Percentiles rank a stretch among this genome's conserved stretches.
phyloP scores from a whole-genome alignment of 2,797 vertebrate species.

The Valencia hispanica region DNA sequence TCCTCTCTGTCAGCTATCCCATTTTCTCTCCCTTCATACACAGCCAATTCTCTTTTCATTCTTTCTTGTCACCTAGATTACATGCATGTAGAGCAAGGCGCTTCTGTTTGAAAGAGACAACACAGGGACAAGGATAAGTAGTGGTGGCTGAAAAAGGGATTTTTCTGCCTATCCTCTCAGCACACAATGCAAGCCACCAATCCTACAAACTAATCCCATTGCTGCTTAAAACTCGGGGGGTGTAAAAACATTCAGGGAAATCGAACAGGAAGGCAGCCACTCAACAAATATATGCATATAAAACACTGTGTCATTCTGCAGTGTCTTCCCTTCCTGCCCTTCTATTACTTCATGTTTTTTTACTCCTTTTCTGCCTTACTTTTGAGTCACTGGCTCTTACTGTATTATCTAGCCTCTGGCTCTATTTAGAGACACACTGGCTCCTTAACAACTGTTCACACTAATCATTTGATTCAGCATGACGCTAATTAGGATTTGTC shows the following conservation, averaged over 20 bases:
- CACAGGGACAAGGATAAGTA: constrained; percentile 80
- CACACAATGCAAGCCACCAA: constrained; percentile 80
- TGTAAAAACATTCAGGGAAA: constrained; percentile 66
- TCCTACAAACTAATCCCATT: constrained; percentile 82
- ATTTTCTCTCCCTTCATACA: constrained; percentile 67
- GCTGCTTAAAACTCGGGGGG: constrained; percentile 73
- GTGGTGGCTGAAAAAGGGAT: constrained; percentile 82
- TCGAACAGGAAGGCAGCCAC: constrained; percentile 50
- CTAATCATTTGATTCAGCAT: constrained; percentile 77
- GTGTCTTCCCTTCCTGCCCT: constrained; percentile 12
- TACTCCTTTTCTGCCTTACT: constrained; percentile 49
- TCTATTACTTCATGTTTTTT: constrained; percentile 30
- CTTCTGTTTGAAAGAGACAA: constrained; percentile 79
- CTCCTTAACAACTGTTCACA: constrained; percentile 75
- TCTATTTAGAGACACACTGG: constrained; percentile 77
- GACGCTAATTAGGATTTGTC: constrained; percentile 80
- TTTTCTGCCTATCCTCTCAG: constrained; percentile 79
- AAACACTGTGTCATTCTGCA: constrained; percentile 47
- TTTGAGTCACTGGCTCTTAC: constrained; percentile 77
- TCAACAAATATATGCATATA: constrained; percentile 27
- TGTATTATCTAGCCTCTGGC: constrained; percentile 77
- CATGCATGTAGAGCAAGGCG: constrained; percentile 78
- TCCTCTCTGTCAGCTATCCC: constrained; percentile 53
- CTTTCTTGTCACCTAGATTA: constrained; percentile 81
- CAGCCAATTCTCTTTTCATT: constrained; percentile 73